phyloP scores from a whole-genome alignment of 2,888 invertebrate species.

The Sipunculus nudus region DNA sequence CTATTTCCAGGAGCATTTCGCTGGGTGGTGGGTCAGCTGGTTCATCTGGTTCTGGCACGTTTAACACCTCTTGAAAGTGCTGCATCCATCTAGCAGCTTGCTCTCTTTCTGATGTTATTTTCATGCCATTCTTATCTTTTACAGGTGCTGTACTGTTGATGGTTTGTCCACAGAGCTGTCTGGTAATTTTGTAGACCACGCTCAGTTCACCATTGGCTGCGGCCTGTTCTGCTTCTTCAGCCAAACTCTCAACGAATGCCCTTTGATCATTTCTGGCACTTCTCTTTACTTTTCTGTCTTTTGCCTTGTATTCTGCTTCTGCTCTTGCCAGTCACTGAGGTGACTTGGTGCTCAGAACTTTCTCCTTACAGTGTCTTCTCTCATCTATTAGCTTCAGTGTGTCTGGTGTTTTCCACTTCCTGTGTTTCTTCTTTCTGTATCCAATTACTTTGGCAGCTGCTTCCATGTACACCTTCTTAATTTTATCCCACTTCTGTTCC shows the following conservation, averaged over 20 bases:
- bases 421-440: no score
- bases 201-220: not conserved
- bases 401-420: no score
- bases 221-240: conserved; percentile 6
- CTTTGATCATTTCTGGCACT: not conserved
- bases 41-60: not conserved
- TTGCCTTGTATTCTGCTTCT: no score
- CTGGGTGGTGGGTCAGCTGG: not conserved
- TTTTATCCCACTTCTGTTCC: no score
- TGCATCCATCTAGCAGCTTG: conserved; percentile 5
- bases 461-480: no score
- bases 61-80: conserved; percentile 1
- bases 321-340: no score
- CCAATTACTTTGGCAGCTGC: no score
- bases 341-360: no score
- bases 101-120: not conserved
- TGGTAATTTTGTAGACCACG: conserved; percentile 4
- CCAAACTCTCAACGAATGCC: not conserved
- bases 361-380: no score
- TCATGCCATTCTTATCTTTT: conserved; percentile 1
- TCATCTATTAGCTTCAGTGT: no score
- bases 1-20: not conserved
- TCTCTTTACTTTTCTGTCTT: no score
- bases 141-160: not conserved
- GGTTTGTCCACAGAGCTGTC: not conserved